Base-by-base conservation (phyloP, 2,113 vertebrate genomes). In the Microtus pennsylvanicus region DNA sequence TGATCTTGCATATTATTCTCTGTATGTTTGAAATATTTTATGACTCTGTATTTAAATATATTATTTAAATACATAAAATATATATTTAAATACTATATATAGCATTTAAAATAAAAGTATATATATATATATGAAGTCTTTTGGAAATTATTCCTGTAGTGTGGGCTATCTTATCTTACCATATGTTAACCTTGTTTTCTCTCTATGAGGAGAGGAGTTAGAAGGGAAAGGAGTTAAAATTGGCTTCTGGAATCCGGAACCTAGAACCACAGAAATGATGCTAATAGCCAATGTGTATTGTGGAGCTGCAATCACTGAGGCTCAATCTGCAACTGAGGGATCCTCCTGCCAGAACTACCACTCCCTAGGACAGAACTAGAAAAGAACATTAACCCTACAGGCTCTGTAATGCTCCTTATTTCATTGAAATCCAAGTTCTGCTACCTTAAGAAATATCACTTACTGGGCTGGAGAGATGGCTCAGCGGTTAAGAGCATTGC, bases 371-470 rank as follows among this genome's bases (percentile, higher is more conserved):
- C 8, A 75, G 72, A 91, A 86, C 65, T 87, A 50, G 47, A 12
- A 63, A 94, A 92, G 50, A 77, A 50, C 21, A 76, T 76, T 87
- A 92, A 90, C 14, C 38, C 58, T 63, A 77, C 14, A 28, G 82
- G 10, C 45, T 93, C 87, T 75, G 63, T 90, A 93, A 42, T 61
- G 55, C 22, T 83, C 80, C 12, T 10, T 24, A 61, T 89, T 35
- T 85, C 35, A 45, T 74, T 87, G 17, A 75, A 94, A 89, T 77
- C 74, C 76, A 14, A 93, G 65, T 3, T 82, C 30, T 89, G 75
- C 35, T n/a, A 93, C 33, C 61, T 89, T 83, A 90, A 94, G 69
- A 81, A 94, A 93, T n/a, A 17, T 95, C 61, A 75, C 61, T 91
- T 76, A 28, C 78, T 42, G 38, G 38, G 38, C 38, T 42, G 38